Base-by-base conservation (phyloP, 2,113 vertebrate species). In the Ia io region DNA sequence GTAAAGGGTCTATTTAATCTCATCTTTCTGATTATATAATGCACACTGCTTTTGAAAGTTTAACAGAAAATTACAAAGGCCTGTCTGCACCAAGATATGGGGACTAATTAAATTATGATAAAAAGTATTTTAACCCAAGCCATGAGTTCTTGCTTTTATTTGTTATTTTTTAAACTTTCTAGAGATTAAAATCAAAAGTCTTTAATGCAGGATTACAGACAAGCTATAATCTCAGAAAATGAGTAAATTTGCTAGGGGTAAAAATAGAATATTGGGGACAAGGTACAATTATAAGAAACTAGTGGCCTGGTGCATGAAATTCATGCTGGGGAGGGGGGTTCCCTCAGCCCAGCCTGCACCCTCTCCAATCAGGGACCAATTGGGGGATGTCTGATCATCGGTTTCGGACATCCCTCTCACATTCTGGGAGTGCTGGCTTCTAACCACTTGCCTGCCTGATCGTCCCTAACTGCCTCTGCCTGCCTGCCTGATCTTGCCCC, bases 71-170 rank as follows among this genome's bases (percentile, higher is more conserved):
- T 79, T 74, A 69, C 20, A 89, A 93, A 96, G 53, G 0, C 35
- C 84, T 85, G 10, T 78, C 67, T 63, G 59, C 78, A n/a, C 37
- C 59, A 9, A 22, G n/a, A 86, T 35, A 12, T 13, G 6, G 61
- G 84, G 96, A 93, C 63, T 74, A 89, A 94, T 84, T 94, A 1
- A 3, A 93, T 96, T 96, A 56, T 92, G 63, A 93, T 23, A 90
- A 95, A 88, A 95, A 74, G 0, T 0, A 82, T 44, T 97, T 82
- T 95, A 63, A 28, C 0, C 78, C 88, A 97, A 91, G 5, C 2
- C 28, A 28, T n/a, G 20, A 76, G 67, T 35, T 4, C 67, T 95
- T 93, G 32, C 63, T 95, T 92, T 10, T 87, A 96, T 37, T 88
- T 49, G 18, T 78, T 85, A 65, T 37, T 93, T 88, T 56, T 84